phyloP scores from a whole-genome alignment of 1,140 invertebrate species.

The Macrostomum lignano region DNA sequence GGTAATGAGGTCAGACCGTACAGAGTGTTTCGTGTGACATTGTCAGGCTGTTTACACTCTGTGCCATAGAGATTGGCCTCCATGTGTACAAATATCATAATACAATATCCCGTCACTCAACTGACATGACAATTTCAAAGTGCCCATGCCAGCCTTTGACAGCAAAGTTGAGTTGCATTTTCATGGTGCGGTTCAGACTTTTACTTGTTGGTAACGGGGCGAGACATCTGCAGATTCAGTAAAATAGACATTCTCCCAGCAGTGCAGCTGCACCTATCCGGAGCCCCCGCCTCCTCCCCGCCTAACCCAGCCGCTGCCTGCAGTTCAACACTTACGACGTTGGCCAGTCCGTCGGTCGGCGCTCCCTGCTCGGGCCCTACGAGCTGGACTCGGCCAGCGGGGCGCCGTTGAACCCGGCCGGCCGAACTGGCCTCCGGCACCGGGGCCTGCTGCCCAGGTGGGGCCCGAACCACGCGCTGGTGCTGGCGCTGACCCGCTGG shows the following conservation, averaged over 20 bases:
- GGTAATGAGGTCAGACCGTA: too few relatives aligned
- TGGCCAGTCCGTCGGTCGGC: background rate
- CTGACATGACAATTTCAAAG: too few relatives aligned
- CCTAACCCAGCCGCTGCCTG: too few relatives aligned
- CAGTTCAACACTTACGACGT: slow-evolving; percentile 4
- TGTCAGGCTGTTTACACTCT: too few relatives aligned
- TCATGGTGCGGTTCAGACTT: background rate
- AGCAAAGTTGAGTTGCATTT: too few relatives aligned
- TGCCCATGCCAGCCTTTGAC: too few relatives aligned
- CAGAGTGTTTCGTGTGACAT: too few relatives aligned
- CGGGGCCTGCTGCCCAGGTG: slow-evolving; percentile 25
- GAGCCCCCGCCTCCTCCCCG: background rate
- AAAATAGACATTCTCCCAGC: background rate
- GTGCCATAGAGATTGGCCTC: too few relatives aligned
- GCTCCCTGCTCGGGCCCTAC: slow-evolving; percentile 2
- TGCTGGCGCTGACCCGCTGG: slow-evolving; percentile 24
- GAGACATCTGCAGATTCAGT: background rate
- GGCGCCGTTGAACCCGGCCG: slow-evolving; percentile 20
- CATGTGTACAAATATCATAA: too few relatives aligned
- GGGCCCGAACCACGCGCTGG: slow-evolving; percentile 29
- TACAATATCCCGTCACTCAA: too few relatives aligned
- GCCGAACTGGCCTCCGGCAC: slow-evolving; percentile 27
- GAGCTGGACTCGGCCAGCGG: slow-evolving; percentile 1
- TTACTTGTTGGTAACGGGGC: background rate
- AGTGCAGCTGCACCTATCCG: slow-evolving; percentile 2